A percentile compares a stretch with the other conserved stretches of the same genome.
Evolutionary conservation across 2,797 vertebrate genomes (phyloP).

Genomic region (Tympanoctomys barrerae): DNA sequence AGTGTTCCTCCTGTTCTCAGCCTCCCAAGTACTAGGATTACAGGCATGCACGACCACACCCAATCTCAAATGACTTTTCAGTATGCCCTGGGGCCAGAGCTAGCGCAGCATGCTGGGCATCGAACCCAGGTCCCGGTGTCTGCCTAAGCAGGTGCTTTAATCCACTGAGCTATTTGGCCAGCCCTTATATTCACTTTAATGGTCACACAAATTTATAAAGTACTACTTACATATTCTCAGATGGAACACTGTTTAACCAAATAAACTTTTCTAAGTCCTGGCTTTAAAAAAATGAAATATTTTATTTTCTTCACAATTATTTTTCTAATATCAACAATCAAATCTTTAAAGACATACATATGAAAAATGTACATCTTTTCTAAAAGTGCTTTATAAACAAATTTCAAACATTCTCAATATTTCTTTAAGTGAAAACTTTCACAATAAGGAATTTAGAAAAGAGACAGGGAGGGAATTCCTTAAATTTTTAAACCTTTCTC

Average conservation of each 20-base stretch:
- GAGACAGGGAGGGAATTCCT: not conserved
- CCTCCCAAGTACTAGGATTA: too few species aligned
- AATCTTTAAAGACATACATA: slow-evolving; percentile 61
- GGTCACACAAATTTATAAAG: slow-evolving; percentile 63
- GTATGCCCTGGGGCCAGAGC: too few species aligned
- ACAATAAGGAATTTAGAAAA: slow-evolving; percentile 52
- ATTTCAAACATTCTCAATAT: slow-evolving; percentile 66
- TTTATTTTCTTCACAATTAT: slow-evolving; percentile 74
- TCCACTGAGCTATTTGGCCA: too few species aligned
- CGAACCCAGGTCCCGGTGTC: too few species aligned
- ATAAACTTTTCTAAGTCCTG: slow-evolving; percentile 70
- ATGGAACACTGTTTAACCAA: slow-evolving; percentile 32
- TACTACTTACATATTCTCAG: slow-evolving; percentile 58
- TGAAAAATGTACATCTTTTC: slow-evolving; percentile 61
- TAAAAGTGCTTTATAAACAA: slow-evolving; percentile 59
- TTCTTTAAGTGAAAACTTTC: slow-evolving; percentile 51
- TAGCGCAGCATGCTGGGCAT: too few species aligned
- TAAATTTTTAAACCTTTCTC: slow-evolving; percentile 48
- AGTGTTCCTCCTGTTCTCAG: too few species aligned
- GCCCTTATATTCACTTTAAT: slow-evolving; percentile 53
- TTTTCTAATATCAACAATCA: slow-evolving; percentile 61
- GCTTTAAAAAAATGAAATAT: slow-evolving; percentile 74
- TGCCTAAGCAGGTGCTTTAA: too few species aligned
- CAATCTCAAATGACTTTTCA: too few species aligned
- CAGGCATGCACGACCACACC: too few species aligned